A percentile compares a stretch with the other conserved stretches of the same genome.
Conservation (phyloP, 2,888 invertebrate species). For the Pocota personata region DNA sequence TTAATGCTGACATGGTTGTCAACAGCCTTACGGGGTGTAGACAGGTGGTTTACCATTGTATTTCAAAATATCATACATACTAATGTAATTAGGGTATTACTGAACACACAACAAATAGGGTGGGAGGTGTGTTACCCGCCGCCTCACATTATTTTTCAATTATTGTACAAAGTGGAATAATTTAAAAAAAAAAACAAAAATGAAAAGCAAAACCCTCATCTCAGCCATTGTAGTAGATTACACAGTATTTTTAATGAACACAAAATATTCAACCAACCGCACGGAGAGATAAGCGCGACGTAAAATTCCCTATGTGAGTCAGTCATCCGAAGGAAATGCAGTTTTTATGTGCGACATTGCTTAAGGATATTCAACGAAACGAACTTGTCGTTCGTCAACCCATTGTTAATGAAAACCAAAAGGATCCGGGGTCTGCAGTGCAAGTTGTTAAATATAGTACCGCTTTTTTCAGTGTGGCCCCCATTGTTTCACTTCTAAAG, state of each 20-base stretch:
- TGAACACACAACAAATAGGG: too few relatives aligned
- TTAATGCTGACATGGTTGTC: slow-evolving; percentile 14
- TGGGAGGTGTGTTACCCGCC: too few relatives aligned
- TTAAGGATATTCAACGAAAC: slow-evolving; percentile 65
- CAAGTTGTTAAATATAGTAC: slow-evolving; percentile 65
- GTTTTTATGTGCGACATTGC: slow-evolving; percentile 64
- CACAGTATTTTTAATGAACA: background rate
- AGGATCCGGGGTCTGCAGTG: slow-evolving; percentile 64
- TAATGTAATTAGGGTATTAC: background rate
- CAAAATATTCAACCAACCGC: slow-evolving; percentile 45
- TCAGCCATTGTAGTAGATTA: background rate
- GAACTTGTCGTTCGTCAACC: slow-evolving; percentile 62
- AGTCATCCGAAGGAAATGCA: slow-evolving; percentile 68
- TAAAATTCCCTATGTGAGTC: slow-evolving; percentile 60
- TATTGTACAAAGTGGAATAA: too few relatives aligned
- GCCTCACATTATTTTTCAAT: too few relatives aligned
- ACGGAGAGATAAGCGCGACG: slow-evolving; percentile 62
- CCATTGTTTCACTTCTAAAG: slow-evolving; percentile 65
- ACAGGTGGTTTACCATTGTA: background rate
- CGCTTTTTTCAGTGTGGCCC: slow-evolving; percentile 8
- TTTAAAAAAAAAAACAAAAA: too few relatives aligned
- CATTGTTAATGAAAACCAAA: slow-evolving; percentile 69
- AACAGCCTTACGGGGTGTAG: background rate
- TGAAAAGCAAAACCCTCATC: background rate
- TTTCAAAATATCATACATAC: background rate